These are phyloP conservation scores for Nomada lathburiana DNA, from an alignment of 2,888 invertebrate species.

Conservation along the genomic window DNA sequence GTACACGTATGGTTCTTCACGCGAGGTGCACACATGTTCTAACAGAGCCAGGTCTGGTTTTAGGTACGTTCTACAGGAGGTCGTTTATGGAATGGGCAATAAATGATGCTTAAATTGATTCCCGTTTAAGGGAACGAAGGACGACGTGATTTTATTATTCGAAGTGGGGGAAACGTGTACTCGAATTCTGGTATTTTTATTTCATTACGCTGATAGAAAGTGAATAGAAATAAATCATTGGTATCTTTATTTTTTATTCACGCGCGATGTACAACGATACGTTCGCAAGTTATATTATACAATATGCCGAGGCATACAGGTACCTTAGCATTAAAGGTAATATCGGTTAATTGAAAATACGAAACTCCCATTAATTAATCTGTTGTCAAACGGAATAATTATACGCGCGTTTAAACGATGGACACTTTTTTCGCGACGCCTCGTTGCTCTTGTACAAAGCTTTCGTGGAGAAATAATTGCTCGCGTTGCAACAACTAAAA, in stretches of 20 bases:
- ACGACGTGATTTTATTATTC: neutral
- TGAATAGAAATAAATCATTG: no score
- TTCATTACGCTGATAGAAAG: no score
- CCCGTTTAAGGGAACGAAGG: neutral
- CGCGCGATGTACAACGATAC: no score
- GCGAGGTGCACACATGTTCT: conserved; percentile 11
- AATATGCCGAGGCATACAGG: neutral
- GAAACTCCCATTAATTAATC: conserved; percentile 6
- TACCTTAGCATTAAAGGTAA: neutral
- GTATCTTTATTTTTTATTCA: no score
- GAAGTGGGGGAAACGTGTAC: no score
- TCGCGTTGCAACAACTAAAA: neutral
- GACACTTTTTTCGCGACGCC: no score
- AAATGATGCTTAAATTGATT: neutral
- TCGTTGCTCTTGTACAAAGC: neutral
- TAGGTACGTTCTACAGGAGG: neutral
- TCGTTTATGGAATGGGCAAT: neutral
- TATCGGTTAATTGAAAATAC: conserved; percentile 13
- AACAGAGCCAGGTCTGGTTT: conserved; percentile 5
- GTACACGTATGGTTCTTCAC: conserved; percentile 30
- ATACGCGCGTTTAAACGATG: neutral
- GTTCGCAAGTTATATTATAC: neutral
- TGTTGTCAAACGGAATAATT: neutral
- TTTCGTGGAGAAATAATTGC: neutral
- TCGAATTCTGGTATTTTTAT: no score